Conservation (phyloP, 2,888 invertebrate species). For the Tyria jacobaeae region DNA sequence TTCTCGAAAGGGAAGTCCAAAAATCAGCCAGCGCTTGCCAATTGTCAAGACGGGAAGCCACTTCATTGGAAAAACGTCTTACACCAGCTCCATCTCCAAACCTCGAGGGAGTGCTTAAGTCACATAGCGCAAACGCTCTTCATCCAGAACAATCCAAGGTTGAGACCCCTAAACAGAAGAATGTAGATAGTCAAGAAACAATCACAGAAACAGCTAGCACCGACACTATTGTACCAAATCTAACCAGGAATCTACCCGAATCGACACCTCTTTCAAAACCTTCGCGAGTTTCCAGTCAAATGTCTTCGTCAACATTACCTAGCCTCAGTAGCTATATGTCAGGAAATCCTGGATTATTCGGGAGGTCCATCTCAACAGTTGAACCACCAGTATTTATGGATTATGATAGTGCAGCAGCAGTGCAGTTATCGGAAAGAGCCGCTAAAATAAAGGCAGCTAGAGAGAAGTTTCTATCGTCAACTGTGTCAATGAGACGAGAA, state of each 20-base stretch:
- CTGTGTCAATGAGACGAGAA: conserved; percentile 76
- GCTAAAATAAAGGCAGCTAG: conserved; percentile 90
- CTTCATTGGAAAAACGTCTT: conserved; percentile 66
- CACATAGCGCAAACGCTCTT: conserved; percentile 78
- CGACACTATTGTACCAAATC: conserved; percentile 74
- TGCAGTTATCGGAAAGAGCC: conserved; percentile 82
- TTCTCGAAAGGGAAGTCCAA: conserved; percentile 86
- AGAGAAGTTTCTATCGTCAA: conserved; percentile 89
- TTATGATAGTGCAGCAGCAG: conserved; percentile 54
- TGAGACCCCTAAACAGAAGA: conserved; percentile 45
- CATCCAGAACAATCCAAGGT: conserved; percentile 65
- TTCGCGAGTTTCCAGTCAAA: conserved; percentile 65
- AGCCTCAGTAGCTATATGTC: conserved; percentile 67
- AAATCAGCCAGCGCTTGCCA: conserved; percentile 89
- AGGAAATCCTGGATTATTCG: conserved; percentile 64
- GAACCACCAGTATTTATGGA: conserved; percentile 60
- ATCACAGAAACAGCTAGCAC: conserved; percentile 68
- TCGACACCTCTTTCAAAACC: conserved; percentile 44
- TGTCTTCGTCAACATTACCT: conserved; percentile 70
- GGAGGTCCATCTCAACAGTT: conserved; percentile 70
- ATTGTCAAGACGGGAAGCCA: conserved; percentile 75
- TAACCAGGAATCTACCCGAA: conserved; percentile 57
- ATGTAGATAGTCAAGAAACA: conserved; percentile 71
- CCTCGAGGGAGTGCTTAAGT: conserved; percentile 76
- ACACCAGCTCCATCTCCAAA: conserved; percentile 58